Evolutionary conservation across 2,888 invertebrate species (phyloP), one percentile per base, ranked within the genome.

Genomic region (Tromatobia lineatoria): DNA sequence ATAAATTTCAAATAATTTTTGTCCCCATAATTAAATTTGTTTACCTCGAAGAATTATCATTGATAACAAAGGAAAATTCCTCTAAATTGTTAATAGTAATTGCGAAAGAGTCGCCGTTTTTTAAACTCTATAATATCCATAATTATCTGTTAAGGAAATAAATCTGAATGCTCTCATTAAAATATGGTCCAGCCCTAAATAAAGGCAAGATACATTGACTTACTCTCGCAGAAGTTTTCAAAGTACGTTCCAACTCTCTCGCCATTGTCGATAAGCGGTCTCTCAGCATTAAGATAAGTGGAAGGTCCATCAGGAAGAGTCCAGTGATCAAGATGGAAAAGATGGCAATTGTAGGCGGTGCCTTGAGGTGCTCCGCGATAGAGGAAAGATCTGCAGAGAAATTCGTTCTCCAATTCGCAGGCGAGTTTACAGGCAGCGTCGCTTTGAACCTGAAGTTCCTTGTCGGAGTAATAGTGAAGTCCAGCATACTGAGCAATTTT

Each of bases 401-500:
- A 98, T 94, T 98, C 98, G 78, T 97, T 97, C 94, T 98, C 98
- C 83, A 98, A 97, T 94, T 98, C 98, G 93, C 98, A 98, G 70
- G 98, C 98, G 81, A 98, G 94, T 77, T 97, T 96, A 91, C 98
- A 98, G n/a, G 97, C 98, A 0, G 97, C 96, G 91, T 98, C 97
- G 82, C 97, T 98, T 85, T 97, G 98, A 71, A 98, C 97, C 95
- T 98, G 97, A 74, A 98, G 94, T 92, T 98, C 98, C 94, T 98
- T 98, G 94, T 98, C 98, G 8, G 97, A 97, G 94, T 98, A 98
- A 94, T 98, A 98, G 92, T 98, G 98, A 0, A 98, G 95, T 0
- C 97, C 97, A 0, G 98, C 98, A 93, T 98, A 98, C 92, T 98
- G 98, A 0, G 98, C 97, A 25, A 98, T 97, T 94, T 98, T 98